Base-by-base conservation (phyloP, 1,140 invertebrate species). In the Limonius californicus region DNA sequence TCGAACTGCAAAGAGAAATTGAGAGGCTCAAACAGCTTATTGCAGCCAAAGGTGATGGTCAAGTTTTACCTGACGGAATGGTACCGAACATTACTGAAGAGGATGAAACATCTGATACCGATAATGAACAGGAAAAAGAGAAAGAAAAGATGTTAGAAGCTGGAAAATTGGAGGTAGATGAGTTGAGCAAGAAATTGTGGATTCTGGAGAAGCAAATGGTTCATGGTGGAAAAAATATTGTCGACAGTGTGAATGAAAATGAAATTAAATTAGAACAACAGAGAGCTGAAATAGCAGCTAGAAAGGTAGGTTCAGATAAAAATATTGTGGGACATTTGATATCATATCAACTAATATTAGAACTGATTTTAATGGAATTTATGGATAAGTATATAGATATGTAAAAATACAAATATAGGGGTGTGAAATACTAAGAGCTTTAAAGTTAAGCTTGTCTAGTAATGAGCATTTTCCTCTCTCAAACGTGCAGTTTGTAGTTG, bases 231-330 rank as follows among this genome's bases (percentile, higher is more conserved):
- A 93, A 91, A 74, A 93, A 94, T 75, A 89, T 97, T 50, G 83
- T 95, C 16, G 92, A 96, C 75, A 92, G 94, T 70, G 93, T 94
- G 11, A 92, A 92, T 73, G 88, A 95, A 76, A 91, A 94, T 65
- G 89, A 95, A 73, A 81, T 88, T 65, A 88, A 89, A 57, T 78
- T 97, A 20, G 90, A 95, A 72, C 86, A 89, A 70, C 83, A 89
- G 65, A 80, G 86, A 55, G 79, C 83, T 53, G 91, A 96, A 76
- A 89, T 97, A 59, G 86, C 89, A 0, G 92, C 95, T 73, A 83
- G 92, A 71, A 94, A 92, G 78, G 87, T 86, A 77, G 72, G 64
- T 39, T 39, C 2, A 47, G 30, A 55, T 18, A 45, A 45, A 15
- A 50, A 50, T 50, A 6, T 50, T 18, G 9, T 39, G n/a, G n/a